Base-by-base conservation (phyloP, 2,888 invertebrate genomes). In the Aphrophora alni region DNA sequence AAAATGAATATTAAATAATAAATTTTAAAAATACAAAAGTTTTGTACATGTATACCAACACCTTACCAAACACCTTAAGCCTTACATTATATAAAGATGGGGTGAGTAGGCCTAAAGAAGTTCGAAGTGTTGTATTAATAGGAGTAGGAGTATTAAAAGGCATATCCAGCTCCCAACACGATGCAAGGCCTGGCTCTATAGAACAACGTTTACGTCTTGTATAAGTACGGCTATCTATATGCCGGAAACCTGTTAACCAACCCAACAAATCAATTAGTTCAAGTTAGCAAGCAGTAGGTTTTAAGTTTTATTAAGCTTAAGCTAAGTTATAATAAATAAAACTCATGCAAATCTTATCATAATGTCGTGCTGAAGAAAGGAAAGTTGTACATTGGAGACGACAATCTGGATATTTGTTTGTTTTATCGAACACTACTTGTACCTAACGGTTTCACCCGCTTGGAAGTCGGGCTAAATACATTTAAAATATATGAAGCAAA, bases 161-260 rank as follows among this genome's bases (percentile, higher is more conserved):
- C 33, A 25, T 10, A 26, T 74, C 74, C 33, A 75, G 38, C 28
- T 80, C 75, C 10, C n/a, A 38, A 76, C 69, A 70, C 24, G 76
- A 80, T 28, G 38, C 71, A 26, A 76, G 68, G 4, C 33, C 38
- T n/a, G 72, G 80, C 51, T 38, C 51, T 51, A 76, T 27, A 38
- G 38, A 17, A 44, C 71, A 59, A 44, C 77, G 75, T 74, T 81
- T 81, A 70, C 77, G 81, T 8, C 81, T 73, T 25, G 78, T 81
- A 75, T 73, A 81, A 17, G 81, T 81, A 25, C 81, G 74, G 75
- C 78, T 75, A 44, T 81, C 81, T n/a, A 76, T 25, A 24, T 21
- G 26, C 28, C 75, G 1, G 17, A 44, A 44, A 24, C 73, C 78
- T 73, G 78, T 78, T 73, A 44, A 17, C 12, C 69, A 44, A 44